phyloP scores from a whole-genome alignment of 2,113 vertebrate species.

The Tenebrosternarchus preto region DNA sequence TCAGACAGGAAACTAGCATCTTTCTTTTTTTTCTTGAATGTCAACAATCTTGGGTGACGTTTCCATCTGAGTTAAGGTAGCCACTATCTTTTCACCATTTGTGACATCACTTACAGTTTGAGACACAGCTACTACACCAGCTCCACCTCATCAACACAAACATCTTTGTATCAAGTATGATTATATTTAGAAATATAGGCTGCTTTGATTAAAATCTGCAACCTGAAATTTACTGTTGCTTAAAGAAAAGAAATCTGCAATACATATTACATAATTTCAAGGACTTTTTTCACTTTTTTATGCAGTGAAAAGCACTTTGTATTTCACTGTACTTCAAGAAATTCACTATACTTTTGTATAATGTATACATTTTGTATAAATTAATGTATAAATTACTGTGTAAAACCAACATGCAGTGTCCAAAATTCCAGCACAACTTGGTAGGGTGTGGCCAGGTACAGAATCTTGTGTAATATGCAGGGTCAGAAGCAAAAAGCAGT shows the following conservation, averaged over 20 bases:
- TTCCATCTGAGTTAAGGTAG: conserved; percentile 18
- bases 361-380: not conserved
- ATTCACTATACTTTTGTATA: not conserved
- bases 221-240: no score
- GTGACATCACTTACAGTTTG: conserved; percentile 14
- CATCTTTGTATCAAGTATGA: not conserved
- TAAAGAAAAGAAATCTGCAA: no score
- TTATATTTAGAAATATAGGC: not conserved
- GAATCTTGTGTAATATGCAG: no score
- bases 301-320: no score
- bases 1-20: conserved; percentile 89
- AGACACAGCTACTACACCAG: not conserved
- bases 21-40: conserved; percentile 72
- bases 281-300: no score
- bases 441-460: no score
- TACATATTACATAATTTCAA: no score
- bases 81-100: conserved; percentile 12
- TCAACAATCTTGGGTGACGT: conserved; percentile 74
- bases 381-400: not conserved
- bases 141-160: not conserved
- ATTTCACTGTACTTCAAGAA: no score
- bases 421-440: no score
- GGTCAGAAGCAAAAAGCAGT: no score
- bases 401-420: not conserved
- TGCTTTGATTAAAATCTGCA: not conserved